Base-by-base conservation (phyloP, 2,113 vertebrate genomes). In the Stegostoma tigrinum region DNA sequence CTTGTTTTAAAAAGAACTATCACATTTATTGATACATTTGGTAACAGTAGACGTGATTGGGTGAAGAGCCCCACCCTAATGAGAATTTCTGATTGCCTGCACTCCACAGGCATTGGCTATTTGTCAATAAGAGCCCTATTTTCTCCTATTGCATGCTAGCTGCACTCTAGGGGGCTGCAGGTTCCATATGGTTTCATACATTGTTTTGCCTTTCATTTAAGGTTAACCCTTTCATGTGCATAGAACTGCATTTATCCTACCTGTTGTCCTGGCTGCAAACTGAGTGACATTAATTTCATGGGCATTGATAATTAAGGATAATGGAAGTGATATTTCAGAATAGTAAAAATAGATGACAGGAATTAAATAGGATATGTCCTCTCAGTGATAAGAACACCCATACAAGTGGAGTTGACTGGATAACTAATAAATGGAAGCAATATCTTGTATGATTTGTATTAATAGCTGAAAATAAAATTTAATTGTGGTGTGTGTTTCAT, bases 71-170 rank as follows among this genome's bases (percentile, higher is more conserved):
- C 93, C 94, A 95, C 94, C 67, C 68, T 70, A 45, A 95, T 48
- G 68, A 95, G 94, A 95, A 95, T 72, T 72, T 72, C 94, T 75
- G 38, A 95, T 95, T 95, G 94, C 68, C 34, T 95, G 45, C 45
- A 72, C 68, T 30, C 68, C 67, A 72, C 94, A 70, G 94, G 45
- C 42, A 70, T 48, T 64, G 38, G 27, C 94, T 48, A 72, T 45
- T 95, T 72, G 67, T 95, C 94, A 95, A 95, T 95, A 95, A 70
- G 21, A 72, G 68, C 42, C 42, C 94, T 45, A 72, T 52, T 70
- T 70, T 72, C 68, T 70, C 67, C 94, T 52, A 93, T 38, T 95
- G 68, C 38, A 30, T 72, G 48, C 42, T 30, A 48, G 94, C 66
- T 75, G 42, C 21, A 95, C 68, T 95, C 68, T 95, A 48, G 68